Percentiles rank a stretch among this genome's conserved stretches.
Conservation (phyloP, 1,140 invertebrate genomes). For the Thalassaphorura encarpata region DNA sequence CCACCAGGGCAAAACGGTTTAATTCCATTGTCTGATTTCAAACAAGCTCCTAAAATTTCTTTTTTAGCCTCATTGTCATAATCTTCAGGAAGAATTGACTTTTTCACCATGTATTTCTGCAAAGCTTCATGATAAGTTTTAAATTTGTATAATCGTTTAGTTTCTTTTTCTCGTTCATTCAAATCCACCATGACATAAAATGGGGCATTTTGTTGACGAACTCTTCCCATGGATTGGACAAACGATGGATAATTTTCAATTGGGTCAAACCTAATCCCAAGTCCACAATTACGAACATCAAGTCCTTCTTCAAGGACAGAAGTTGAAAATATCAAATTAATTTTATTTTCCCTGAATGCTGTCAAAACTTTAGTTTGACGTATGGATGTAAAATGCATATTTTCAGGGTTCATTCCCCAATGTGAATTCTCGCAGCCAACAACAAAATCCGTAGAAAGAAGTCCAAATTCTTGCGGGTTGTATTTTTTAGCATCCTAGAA, state of each 20-base stretch:
- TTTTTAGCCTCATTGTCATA: no score
- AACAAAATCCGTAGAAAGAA: slow-evolving; percentile 55
- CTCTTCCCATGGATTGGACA: slow-evolving; percentile 69
- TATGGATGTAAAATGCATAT: slow-evolving; percentile 43
- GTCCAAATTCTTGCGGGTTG: background rate
- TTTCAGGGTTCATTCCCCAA: slow-evolving; percentile 45
- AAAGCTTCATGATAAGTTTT: background rate
- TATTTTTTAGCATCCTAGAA: background rate
- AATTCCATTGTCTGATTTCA: background rate
- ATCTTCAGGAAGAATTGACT: background rate
- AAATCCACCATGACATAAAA: slow-evolving; percentile 47
- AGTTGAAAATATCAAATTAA: slow-evolving; percentile 72
- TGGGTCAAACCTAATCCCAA: slow-evolving; percentile 49
- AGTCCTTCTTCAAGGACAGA: slow-evolving; percentile 73
- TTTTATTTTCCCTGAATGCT: slow-evolving; percentile 48
- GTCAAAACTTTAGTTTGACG: slow-evolving; percentile 51
- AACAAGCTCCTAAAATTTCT: no score
- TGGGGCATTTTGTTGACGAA: slow-evolving; percentile 45
- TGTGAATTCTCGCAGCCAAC: slow-evolving; percentile 56
- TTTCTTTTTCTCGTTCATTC: slow-evolving; percentile 34
- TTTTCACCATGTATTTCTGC: slow-evolving; percentile 40
- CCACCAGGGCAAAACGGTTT: slow-evolving; percentile 8
- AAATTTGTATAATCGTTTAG: slow-evolving; percentile 31
- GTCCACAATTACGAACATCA: slow-evolving; percentile 67
- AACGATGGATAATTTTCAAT: slow-evolving; percentile 67